Conservation (phyloP, 2,797 vertebrate genomes). For the Scolopax rusticola region DNA sequence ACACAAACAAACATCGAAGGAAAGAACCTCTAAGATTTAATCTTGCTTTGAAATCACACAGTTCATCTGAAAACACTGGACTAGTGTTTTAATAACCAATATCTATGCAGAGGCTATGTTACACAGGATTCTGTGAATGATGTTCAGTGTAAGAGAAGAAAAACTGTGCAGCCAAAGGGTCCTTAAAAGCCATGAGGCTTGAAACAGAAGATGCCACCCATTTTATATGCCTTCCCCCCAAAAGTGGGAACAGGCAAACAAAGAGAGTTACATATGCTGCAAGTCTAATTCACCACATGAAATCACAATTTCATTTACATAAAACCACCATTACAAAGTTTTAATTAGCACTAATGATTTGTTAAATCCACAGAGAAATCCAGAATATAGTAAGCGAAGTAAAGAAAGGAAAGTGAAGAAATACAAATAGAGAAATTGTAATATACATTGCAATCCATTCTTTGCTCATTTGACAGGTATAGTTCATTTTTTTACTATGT, state of each 20-base stretch:
- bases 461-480: not conserved
- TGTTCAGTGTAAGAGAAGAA: not conserved
- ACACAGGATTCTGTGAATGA: not conserved
- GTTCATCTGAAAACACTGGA: not conserved
- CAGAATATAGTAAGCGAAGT: not conserved
- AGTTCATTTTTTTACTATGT: not conserved
- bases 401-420: not conserved
- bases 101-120: not conserved
- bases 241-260: not conserved
- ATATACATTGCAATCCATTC: not conserved
- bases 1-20: not conserved
- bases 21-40: not conserved
- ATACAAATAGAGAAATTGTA: not conserved
- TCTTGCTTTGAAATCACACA: not conserved
- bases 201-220: not conserved
- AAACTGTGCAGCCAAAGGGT: not conserved
- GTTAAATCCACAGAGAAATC: not conserved
- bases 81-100: not conserved
- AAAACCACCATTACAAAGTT: slow-evolving; percentile 1
- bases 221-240: not conserved
- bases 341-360: slow-evolving; percentile 45
- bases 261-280: not conserved
- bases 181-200: not conserved
- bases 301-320: slow-evolving; percentile 25
- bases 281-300: slow-evolving; percentile 16